Evolutionary conservation across 2,113 vertebrate species (phyloP).

Genomic region (Rhegmatorhina hoffmannsi): DNA sequence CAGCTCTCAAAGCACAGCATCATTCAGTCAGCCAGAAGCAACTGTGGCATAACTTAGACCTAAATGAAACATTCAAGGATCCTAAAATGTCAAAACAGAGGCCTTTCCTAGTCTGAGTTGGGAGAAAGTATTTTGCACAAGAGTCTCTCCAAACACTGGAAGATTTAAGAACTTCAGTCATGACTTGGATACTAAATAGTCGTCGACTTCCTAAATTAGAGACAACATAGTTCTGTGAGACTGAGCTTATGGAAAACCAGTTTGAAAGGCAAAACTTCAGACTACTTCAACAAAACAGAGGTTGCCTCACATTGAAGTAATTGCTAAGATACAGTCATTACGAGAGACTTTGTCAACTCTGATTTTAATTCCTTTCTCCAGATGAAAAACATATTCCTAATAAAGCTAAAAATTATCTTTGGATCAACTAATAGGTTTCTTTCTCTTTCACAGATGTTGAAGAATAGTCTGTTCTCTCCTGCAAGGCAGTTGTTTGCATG

Average conservation of each 20-base stretch:
- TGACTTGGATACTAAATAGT: neutral
- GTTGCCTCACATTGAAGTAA: neutral
- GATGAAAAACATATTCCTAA: neutral
- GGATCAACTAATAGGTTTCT: neutral
- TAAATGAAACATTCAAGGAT: neutral
- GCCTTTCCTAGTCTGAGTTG: neutral
- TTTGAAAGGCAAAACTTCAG: neutral
- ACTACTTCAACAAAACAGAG: neutral
- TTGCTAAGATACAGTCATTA: neutral
- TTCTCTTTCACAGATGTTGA: neutral
- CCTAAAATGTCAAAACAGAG: neutral
- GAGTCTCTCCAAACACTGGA: neutral
- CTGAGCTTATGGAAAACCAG: neutral
- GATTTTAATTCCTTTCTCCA: neutral
- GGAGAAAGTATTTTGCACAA: neutral
- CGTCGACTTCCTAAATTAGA: neutral
- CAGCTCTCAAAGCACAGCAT: neutral
- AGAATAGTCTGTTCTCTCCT: neutral
- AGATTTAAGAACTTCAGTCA: neutral
- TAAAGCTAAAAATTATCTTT: neutral
- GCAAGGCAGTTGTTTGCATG: fast-evolving
- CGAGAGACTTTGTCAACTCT: neutral
- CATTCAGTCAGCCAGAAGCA: neutral
- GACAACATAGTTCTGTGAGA: neutral
- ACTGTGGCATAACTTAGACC: neutral